phyloP scores from a whole-genome alignment of 2,888 invertebrate species.

The Dicyrtomina minuta region DNA sequence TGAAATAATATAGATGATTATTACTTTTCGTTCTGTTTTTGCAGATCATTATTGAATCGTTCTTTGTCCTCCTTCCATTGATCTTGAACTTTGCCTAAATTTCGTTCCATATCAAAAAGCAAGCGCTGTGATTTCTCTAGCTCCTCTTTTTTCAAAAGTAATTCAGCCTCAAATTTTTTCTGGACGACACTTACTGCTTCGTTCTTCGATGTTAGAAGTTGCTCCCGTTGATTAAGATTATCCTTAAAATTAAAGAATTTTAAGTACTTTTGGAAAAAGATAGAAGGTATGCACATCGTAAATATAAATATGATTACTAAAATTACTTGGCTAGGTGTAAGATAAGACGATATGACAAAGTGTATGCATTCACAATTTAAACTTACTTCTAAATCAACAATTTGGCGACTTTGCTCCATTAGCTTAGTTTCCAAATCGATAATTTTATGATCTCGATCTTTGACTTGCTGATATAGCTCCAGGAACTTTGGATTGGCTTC shows the following conservation, averaged over 20 bases:
- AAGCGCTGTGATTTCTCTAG: slow-evolving; percentile 40
- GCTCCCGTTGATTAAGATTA: slow-evolving; percentile 41
- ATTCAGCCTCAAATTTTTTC: slow-evolving; percentile 38
- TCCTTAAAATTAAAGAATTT: slow-evolving; percentile 37
- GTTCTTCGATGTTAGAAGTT: slow-evolving; percentile 41
- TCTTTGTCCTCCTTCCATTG: slow-evolving; percentile 42
- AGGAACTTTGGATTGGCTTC: slow-evolving; percentile 40
- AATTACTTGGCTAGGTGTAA: no score
- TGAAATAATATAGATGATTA: not conserved
- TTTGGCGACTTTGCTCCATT: slow-evolving; percentile 38
- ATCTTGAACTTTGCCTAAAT: slow-evolving; percentile 38
- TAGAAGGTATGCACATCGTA: no score
- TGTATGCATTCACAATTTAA: not conserved
- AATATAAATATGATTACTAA: no score
- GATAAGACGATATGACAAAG: not conserved
- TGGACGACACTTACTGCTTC: slow-evolving; percentile 43
- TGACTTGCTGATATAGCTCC: slow-evolving; percentile 41
- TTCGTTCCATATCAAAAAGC: slow-evolving; percentile 42
- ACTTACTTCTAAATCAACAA: slow-evolving; percentile 40
- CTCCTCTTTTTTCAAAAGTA: slow-evolving; percentile 39
- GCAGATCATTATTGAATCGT: slow-evolving; percentile 34
- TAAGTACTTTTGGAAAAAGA: no score
- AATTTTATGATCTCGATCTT: slow-evolving; percentile 41
- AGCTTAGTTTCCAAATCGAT: slow-evolving; percentile 38
- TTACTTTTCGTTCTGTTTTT: slow-evolving; percentile 32